Base-by-base conservation (phyloP, 1,140 invertebrate genomes). In the Popillia japonica region DNA sequence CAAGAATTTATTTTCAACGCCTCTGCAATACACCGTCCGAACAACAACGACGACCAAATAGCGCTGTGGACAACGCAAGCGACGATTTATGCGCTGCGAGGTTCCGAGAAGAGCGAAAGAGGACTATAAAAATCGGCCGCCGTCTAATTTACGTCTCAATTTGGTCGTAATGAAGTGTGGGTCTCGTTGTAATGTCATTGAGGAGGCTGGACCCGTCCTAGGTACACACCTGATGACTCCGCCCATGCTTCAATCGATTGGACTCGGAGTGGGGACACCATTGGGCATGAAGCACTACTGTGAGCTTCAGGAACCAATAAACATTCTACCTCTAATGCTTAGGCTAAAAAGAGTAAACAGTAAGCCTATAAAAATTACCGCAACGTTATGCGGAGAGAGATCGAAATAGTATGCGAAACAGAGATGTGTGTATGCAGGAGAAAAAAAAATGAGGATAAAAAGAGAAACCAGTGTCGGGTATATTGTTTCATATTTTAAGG, bases 81-180 rank as follows among this genome's bases (percentile, higher is more conserved):
- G 27, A 34, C 61, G 61, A 68, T 68, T 68, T 68, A 68, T 68
- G 61, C 22, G 61, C 61, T 68, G 61, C 61, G 22, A 68, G 27
- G 61, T 68, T 68, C 61, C 22, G 61, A 68, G 61, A 68, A 68
- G 61, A 68, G 22, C 61, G 61, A 68, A 68, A 75, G 44, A 75
- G 41, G 74, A 48, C 41, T 55, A 75, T 75, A 75, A 75, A 75
- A 75, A 75, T 75, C 74, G 44, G 41, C 74, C 74, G 44, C 44
- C 41, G 41, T 48, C 41, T 75, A 74, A 79, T 79, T 79, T 79
- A 79, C 75, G 79, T 79, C 79, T 79, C 79, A 77, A 79, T 79
- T 79, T 79, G 79, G 79, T 75, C 72, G 76, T 79, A 79, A 79
- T 78, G 79, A 79, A 77, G 41, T 75, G 27, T 34, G 27, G 41